Evolutionary conservation across 2,888 invertebrate species (phyloP).

Genomic region (Ptilodon capucinus): DNA sequence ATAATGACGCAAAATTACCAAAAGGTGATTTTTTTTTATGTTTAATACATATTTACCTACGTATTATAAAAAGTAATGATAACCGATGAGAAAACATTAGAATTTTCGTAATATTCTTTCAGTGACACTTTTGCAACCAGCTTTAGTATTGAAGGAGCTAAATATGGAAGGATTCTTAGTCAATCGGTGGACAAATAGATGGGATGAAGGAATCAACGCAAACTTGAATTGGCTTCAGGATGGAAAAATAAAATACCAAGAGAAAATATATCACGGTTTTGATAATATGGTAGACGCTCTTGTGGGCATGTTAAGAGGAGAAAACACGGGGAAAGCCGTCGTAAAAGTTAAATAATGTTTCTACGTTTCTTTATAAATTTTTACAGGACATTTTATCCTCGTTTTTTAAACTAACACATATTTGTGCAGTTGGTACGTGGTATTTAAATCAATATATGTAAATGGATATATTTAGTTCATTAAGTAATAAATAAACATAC

Average conservation of each 20-base stretch:
- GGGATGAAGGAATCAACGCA: conserved; percentile 84
- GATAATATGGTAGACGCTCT: conserved; percentile 88
- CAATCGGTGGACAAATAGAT: conserved; percentile 82
- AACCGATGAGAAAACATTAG: neutral
- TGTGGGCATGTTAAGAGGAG: conserved; percentile 84
- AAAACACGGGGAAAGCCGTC: conserved; percentile 87
- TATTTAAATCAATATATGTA: too few relatives aligned
- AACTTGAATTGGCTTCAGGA: conserved; percentile 85
- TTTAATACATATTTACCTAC: neutral
- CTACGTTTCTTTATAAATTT: too few relatives aligned
- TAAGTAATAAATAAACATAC: too few relatives aligned
- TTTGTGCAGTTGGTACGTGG: too few relatives aligned
- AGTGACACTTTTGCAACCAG: conserved; percentile 80
- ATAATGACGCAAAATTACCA: conserved; percentile 76
- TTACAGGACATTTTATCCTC: too few relatives aligned
- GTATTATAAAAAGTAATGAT: too few relatives aligned
- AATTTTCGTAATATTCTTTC: conserved; percentile 6
- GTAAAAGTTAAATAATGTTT: conserved; percentile 78
- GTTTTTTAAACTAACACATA: too few relatives aligned
- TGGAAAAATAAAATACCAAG: conserved; percentile 87
- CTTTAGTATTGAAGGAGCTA: conserved; percentile 84
- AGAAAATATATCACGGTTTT: conserved; percentile 88
- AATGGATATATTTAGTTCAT: too few relatives aligned
- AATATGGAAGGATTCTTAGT: conserved; percentile 86
- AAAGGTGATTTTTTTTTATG: conserved; percentile 54